phyloP scores from a whole-genome alignment of 2,113 vertebrate genomes.

The Bungarus multicinctus region DNA sequence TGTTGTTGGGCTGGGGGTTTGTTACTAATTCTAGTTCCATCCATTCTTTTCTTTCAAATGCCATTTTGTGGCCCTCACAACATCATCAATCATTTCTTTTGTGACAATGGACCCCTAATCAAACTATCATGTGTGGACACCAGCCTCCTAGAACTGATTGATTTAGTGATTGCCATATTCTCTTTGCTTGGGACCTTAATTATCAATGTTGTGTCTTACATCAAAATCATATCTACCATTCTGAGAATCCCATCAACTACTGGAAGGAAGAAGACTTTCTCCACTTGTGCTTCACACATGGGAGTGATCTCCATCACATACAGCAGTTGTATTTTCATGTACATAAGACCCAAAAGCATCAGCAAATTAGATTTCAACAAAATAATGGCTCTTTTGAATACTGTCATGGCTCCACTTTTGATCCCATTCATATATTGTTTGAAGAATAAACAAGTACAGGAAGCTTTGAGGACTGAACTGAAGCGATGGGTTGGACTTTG shows the following conservation, averaged over 20 bases:
- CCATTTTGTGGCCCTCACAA: slow-evolving; percentile 42
- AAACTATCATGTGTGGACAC: neutral
- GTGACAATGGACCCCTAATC: neutral
- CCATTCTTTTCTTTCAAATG: slow-evolving; percentile 10
- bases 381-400: neutral
- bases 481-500: neutral
- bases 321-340: neutral
- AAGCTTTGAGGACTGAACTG: neutral
- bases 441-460: neutral
- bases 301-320: neutral
- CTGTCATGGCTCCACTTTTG: neutral
- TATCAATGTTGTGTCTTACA: neutral
- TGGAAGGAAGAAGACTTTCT: neutral
- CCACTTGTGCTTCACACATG: neutral
- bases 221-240: neutral
- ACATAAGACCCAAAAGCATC: neutral
- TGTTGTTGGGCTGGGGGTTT: slow-evolving; percentile 16
- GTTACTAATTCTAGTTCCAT: slow-evolving; percentile 25
- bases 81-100: neutral
- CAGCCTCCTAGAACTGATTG: neutral
- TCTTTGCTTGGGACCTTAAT: neutral
- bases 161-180: neutral
- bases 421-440: neutral
- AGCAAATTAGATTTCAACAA: neutral
- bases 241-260: neutral